These are phyloP conservation scores for Pogoniulus pusillus DNA, from an alignment of 2,797 vertebrate genomes.

Conservation along the genomic window DNA sequence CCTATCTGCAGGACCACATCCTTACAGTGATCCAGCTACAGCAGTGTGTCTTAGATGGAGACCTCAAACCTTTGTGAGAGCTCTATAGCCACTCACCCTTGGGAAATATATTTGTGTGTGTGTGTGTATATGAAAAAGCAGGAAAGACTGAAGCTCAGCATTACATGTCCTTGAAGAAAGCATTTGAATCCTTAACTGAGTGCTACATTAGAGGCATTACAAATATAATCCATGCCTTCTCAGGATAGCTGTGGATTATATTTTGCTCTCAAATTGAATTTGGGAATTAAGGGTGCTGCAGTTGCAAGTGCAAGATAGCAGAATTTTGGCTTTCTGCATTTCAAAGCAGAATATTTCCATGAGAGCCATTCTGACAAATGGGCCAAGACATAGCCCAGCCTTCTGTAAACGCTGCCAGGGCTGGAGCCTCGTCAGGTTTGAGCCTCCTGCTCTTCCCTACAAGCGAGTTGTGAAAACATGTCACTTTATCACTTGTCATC, in stretches of 20 bases:
- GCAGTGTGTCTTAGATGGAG: not conserved
- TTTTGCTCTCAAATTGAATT: not conserved
- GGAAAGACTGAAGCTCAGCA: not conserved
- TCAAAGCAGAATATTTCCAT: not conserved
- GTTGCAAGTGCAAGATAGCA: not conserved
- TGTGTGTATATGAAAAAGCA: not conserved
- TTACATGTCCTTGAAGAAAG: not conserved
- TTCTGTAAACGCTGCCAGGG: not conserved
- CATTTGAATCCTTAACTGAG: not conserved
- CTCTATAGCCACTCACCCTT: not conserved
- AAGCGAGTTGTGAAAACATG: slow-evolving; percentile 26
- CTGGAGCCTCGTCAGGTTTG: slow-evolving; percentile 19
- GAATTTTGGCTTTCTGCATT: not conserved
- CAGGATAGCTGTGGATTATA: not conserved
- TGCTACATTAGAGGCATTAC: not conserved
- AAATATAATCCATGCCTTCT: not conserved
- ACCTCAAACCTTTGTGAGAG: not conserved
- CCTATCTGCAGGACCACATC: too few relatives aligned
- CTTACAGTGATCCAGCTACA: not conserved
- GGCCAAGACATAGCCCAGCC: not conserved
- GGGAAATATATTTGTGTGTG: not conserved
- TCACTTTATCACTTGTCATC: slow-evolving; percentile 42
- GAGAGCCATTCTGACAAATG: slow-evolving; percentile 23
- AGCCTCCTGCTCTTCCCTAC: slow-evolving; percentile 32
- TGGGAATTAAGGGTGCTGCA: not conserved